Conservation (phyloP, 2,888 invertebrate genomes). For the Ischnura elegans region DNA sequence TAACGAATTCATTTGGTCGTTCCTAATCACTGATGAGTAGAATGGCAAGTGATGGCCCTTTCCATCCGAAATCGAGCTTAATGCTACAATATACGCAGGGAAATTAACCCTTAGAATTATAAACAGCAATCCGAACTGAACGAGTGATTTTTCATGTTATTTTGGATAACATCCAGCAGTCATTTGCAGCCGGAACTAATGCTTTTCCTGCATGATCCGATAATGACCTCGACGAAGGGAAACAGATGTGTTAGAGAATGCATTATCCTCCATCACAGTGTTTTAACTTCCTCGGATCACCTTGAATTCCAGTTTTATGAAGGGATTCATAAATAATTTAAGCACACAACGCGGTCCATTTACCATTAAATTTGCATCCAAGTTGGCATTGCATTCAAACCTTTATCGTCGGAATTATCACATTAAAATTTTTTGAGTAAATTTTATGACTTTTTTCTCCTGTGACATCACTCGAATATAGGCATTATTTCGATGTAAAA, state of each 20-base stretch:
- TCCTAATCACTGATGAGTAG: no score
- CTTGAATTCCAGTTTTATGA: not conserved
- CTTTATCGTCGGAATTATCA: no score
- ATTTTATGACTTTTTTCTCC: no score
- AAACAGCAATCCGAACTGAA: not conserved
- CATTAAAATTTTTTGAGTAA: no score
- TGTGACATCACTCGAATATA: no score
- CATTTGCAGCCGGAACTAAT: not conserved
- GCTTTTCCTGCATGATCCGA: not conserved
- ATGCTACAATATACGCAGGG: not conserved
- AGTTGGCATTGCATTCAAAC: not conserved
- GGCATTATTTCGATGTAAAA: no score
- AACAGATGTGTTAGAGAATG: not conserved
- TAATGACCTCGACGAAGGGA: not conserved
- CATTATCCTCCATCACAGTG: no score
- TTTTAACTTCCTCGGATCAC: not conserved
- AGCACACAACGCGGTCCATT: not conserved
- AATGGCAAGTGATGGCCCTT: not conserved
- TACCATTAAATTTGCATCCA: not conserved
- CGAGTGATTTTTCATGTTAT: not conserved
- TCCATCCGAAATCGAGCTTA: not conserved
- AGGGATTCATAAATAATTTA: not conserved
- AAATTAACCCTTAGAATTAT: not conserved
- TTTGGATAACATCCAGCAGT: not conserved
- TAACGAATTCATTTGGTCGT: no score